A percentile compares a stretch with the other conserved stretches of the same genome.
phyloP scores from a whole-genome alignment of 2,797 vertebrate genomes.

The Sebastes iracundus region DNA sequence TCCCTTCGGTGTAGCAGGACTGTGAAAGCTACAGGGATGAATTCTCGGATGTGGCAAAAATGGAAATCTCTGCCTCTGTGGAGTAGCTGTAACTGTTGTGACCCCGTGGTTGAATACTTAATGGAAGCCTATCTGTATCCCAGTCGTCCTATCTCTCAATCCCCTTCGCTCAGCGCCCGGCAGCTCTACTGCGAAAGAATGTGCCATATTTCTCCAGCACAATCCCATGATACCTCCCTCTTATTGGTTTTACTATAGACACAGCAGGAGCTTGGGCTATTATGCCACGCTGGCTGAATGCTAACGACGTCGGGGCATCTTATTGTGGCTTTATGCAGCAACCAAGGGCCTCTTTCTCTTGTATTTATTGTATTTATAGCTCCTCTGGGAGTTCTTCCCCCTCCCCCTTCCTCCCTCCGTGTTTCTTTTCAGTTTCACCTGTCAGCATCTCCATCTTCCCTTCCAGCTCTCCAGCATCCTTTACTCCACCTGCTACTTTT shows the following conservation, averaged over 20 bases:
- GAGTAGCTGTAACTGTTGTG: conserved; percentile 60
- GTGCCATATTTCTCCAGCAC: conserved; percentile 57
- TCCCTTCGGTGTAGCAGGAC: conserved; percentile 50
- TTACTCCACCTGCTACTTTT: conserved; percentile 26
- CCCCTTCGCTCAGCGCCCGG: not conserved
- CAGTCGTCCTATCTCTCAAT: conserved; percentile 54
- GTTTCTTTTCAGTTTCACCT: conserved; percentile 54
- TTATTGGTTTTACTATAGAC: conserved; percentile 76
- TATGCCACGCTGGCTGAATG: conserved; percentile 71
- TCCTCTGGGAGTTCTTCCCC: conserved; percentile 33
- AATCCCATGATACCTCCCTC: conserved; percentile 69
- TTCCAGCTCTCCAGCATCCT: not conserved
- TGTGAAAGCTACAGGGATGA: conserved; percentile 66
- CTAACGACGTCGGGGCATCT: conserved; percentile 59
- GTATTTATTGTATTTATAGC: conserved; percentile 69
- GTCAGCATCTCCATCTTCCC: conserved; percentile 53
- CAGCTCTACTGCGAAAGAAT: conserved; percentile 19
- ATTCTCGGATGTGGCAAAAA: conserved; percentile 60
- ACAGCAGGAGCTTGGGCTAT: conserved; percentile 55
- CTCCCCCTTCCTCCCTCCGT: not conserved
- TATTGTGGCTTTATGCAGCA: conserved; percentile 51
- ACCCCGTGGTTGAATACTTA: conserved; percentile 70
- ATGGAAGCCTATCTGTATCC: conserved; percentile 67
- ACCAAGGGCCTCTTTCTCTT: conserved; percentile 26
- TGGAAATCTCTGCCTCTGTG: conserved; percentile 61